phyloP scores from a whole-genome alignment of 35 echinoderm and acorn worm genomes.

The Diadema setosum region DNA sequence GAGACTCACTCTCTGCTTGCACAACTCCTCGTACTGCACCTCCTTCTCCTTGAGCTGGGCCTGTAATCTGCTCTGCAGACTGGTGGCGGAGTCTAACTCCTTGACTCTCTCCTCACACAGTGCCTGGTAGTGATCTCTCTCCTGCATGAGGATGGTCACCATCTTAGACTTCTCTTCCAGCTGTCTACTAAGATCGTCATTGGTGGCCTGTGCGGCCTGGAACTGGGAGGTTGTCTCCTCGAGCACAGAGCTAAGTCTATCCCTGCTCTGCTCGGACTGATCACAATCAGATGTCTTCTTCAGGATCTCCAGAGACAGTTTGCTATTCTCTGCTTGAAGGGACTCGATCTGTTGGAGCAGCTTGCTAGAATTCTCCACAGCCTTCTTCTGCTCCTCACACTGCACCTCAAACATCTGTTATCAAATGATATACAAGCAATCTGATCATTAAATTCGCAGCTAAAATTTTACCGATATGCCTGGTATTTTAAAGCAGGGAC shows the following conservation, averaged over 20 bases:
- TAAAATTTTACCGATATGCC: too few relatives aligned
- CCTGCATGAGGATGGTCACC: background rate
- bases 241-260: background rate
- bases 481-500: too few relatives aligned
- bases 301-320: background rate
- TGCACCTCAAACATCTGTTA: conserved; percentile 16
- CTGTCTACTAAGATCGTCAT: background rate
- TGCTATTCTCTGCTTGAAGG: background rate
- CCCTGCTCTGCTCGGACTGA: background rate
- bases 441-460: too few relatives aligned
- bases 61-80: background rate
- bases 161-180: conserved; percentile 7
- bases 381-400: conserved; percentile 15
- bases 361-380: background rate
- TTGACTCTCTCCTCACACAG: background rate
- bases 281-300: background rate
- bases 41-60: background rate
- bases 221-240: background rate
- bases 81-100: background rate
- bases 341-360: background rate
- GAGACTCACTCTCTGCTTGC: background rate
- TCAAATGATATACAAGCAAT: too few relatives aligned
- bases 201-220: background rate
- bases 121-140: conserved; percentile 15
- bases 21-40: background rate